Evolutionary conservation across 2,888 invertebrate species (phyloP).

Genomic region (Cataglyphis altisquamis): DNA sequence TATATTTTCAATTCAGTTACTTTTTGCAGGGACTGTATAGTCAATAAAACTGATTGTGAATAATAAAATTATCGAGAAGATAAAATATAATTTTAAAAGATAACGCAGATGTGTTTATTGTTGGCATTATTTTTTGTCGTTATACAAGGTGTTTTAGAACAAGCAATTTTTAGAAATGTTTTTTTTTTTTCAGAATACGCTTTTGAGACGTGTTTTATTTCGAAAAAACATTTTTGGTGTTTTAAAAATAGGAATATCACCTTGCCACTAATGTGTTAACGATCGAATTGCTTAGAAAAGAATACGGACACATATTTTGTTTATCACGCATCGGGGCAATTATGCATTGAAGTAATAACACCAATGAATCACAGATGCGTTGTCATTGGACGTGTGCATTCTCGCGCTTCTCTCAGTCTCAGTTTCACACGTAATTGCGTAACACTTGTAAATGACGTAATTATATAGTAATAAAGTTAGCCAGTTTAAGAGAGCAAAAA

Average conservation of each 20-base stretch:
- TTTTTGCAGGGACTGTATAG: background rate
- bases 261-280: background rate
- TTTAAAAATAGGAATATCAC: background rate
- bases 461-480: background rate
- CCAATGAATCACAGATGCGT: background rate
- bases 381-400: background rate
- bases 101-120: background rate
- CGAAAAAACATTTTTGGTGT: background rate
- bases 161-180: background rate
- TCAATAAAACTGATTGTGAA: background rate
- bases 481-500: background rate
- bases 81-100: background rate
- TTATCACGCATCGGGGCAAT: background rate
- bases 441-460: background rate
- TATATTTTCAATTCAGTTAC: background rate
- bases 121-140: background rate
- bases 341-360: conserved; percentile 1
- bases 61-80: background rate
- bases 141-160: background rate
- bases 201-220: background rate
- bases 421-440: conserved; percentile 35
- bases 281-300: background rate
- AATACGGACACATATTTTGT: conserved; percentile 2
- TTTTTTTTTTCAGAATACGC: background rate
- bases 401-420: background rate